phyloP scores from a whole-genome alignment of 2,113 vertebrate genomes.

The Trachemys scripta region DNA sequence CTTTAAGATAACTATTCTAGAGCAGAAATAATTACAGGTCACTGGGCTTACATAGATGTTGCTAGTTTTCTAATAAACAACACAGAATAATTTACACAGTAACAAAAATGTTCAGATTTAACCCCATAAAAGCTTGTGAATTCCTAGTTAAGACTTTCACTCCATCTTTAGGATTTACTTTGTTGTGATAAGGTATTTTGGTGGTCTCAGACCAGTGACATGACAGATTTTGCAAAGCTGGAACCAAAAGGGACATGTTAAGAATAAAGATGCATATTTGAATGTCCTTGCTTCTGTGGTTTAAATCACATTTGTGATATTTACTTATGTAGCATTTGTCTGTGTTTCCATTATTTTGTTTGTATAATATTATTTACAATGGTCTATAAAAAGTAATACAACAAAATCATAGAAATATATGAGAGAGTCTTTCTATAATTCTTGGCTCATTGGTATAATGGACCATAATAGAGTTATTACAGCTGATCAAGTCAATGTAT shows the following conservation, averaged over 20 bases:
- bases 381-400: background rate
- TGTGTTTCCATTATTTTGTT: background rate
- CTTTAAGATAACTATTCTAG: background rate
- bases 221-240: background rate
- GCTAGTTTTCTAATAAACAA: background rate
- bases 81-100: background rate
- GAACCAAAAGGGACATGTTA: background rate
- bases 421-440: background rate
- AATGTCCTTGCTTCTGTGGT: fast-evolving
- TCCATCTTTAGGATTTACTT: background rate
- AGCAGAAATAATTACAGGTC: background rate
- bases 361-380: background rate
- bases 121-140: background rate
- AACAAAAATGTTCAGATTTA: background rate
- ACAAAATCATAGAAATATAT: background rate
- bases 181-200: background rate
- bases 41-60: background rate
- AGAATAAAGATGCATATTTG: background rate
- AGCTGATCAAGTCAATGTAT: fast-evolving
- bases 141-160: background rate
- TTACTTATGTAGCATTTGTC: background rate
- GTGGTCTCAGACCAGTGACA: background rate
- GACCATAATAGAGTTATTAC: slow-evolving; percentile 41
- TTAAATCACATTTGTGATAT: background rate
- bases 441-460: background rate